Base-by-base conservation (phyloP, 2,888 invertebrate genomes). In the Cylloceria caligata region DNA sequence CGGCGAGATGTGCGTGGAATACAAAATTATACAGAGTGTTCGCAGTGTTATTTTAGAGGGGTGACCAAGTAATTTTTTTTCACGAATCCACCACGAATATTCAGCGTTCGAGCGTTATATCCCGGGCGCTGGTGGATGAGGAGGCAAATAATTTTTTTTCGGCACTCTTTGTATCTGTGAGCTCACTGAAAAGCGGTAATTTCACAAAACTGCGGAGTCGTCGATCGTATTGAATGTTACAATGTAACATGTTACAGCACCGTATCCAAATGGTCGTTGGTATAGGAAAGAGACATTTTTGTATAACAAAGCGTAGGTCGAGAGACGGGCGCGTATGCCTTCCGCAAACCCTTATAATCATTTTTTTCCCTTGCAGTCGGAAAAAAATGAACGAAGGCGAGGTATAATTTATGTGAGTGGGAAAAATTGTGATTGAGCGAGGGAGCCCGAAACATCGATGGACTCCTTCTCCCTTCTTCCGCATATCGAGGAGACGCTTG, bases 1-100 rank as follows among this genome's bases (percentile, higher is more conserved):
- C 86, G 88, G 86, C 84, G 57, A 9, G 47, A 77, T 60, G 57
- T 3, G 62, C 52, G 45, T 19, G 49, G 21, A 16, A 67, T 49
- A 67, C 9, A 62, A 42, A 62, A 69, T 55, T 64, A 72, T 78
- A 55, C 62, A 64, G 57, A 27, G 57, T 80, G 81, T 75, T 76
- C 85, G 79, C 81, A 74, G 67, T 87, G 86, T 89, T 90, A 88
- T 90, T 90, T 90, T 86, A 87, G 86, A 87, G 87, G 90, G 90
- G 88, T 86, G 86, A 85, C 82, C 86, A 84, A 87, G 85, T 72
- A 85, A 80, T 76, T 81, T 86, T 87, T 86, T 78, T 89, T 89
- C 87, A 89, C 87, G 88, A 87, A 90, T 87, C 87, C 84, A 87
- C 85, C 83, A 86, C 85, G 84, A 86, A 55, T 68, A 60, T 57